Evolutionary conservation across 2,113 vertebrate genomes (phyloP).

Genomic region (Hemiscyllium ocellatum): DNA sequence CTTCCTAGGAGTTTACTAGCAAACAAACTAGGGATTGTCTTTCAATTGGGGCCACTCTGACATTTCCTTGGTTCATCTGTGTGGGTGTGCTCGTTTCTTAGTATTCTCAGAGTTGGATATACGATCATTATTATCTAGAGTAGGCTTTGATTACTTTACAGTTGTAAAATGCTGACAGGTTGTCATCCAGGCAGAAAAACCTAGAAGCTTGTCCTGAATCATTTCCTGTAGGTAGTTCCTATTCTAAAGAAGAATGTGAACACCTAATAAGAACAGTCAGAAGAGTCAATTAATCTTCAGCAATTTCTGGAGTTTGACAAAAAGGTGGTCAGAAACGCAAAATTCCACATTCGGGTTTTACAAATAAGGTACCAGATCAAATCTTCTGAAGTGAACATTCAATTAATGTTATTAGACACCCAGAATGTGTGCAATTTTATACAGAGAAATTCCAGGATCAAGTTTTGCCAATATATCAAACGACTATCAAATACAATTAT

Average conservation of each 20-base stretch:
- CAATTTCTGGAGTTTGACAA: too few relatives aligned
- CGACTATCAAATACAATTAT: neutral
- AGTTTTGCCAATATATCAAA: neutral
- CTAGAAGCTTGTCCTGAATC: conserved; percentile 46
- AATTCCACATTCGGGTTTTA: neutral
- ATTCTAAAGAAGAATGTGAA: too few relatives aligned
- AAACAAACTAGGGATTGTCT: conserved; percentile 75
- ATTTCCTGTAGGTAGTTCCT: conserved; percentile 39
- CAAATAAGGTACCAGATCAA: neutral
- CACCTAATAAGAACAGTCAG: too few relatives aligned
- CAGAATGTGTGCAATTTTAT: neutral
- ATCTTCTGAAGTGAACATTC: neutral
- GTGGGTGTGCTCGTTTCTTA: conserved; percentile 49
- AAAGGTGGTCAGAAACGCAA: neutral
- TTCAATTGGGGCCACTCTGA: conserved; percentile 59
- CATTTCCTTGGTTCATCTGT: conserved; percentile 57
- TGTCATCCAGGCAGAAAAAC: conserved; percentile 49
- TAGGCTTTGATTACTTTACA: conserved; percentile 56
- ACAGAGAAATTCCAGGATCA: neutral
- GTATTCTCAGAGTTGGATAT: conserved; percentile 49
- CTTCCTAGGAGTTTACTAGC: conserved; percentile 74
- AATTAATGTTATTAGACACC: neutral
- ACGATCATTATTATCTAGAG: conserved; percentile 52
- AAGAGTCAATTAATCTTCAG: neutral
- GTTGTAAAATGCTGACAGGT: conserved; percentile 46